Evolutionary conservation across 1,140 invertebrate species (phyloP).

Genomic region (Thrips palmi): DNA sequence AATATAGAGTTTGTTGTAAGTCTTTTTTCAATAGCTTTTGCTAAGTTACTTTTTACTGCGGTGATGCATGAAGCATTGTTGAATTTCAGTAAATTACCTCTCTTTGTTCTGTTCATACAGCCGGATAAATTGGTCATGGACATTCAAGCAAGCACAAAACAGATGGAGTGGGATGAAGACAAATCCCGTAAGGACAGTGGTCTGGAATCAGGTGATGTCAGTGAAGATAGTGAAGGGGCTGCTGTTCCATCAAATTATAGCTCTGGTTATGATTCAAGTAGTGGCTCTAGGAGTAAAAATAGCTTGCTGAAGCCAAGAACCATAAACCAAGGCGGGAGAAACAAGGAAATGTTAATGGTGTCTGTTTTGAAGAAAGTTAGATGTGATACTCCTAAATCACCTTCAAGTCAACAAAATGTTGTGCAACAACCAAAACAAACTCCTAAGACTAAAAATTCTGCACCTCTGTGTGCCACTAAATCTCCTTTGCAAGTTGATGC

Average conservation of each 20-base stretch:
- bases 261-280: conserved; percentile 19
- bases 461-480: no score
- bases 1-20: neutral
- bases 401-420: conserved; percentile 9
- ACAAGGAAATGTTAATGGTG: conserved; percentile 20
- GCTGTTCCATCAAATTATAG: conserved; percentile 1
- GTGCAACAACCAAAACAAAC: no score
- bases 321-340: conserved; percentile 1
- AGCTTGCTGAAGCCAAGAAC: conserved; percentile 18
- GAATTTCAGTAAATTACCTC: no score
- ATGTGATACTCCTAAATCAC: conserved; percentile 7
- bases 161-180: conserved; percentile 14
- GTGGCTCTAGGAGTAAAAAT: conserved; percentile 17
- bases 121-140: conserved; percentile 2
- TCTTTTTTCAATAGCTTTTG: neutral
- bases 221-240: conserved; percentile 22
- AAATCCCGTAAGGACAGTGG: conserved; percentile 25
- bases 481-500: no score
- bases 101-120: neutral
- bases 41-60: neutral
- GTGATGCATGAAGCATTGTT: neutral
- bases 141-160: conserved; percentile 1
- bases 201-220: conserved; percentile 24
- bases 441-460: no score
- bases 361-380: conserved; percentile 24